Percentiles rank a stretch among this genome's conserved stretches.
phyloP scores from a whole-genome alignment of 2,888 invertebrate species.

The Biston stratarius region DNA sequence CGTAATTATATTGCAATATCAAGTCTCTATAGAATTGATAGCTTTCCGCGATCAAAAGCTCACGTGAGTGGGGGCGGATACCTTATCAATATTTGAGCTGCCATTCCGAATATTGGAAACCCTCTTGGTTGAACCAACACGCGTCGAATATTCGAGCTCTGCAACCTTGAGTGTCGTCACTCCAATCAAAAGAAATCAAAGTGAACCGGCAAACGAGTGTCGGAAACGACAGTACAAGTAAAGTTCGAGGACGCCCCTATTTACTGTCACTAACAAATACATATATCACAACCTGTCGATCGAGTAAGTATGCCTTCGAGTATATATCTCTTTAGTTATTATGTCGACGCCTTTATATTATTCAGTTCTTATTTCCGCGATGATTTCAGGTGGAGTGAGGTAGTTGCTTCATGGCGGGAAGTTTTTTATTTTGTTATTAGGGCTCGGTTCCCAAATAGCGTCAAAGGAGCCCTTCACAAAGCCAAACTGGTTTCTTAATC shows the following conservation, averaged over 20 bases:
- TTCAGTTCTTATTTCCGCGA: conserved; percentile 43
- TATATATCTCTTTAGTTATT: neutral
- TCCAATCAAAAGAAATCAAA: conserved; percentile 54
- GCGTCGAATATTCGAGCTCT: conserved; percentile 9
- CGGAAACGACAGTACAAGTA: conserved; percentile 40
- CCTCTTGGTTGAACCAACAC: conserved; percentile 23
- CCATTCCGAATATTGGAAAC: conserved; percentile 29
- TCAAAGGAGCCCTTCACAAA: no score
- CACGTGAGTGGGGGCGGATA: conserved; percentile 21
- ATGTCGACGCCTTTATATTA: conserved; percentile 49
- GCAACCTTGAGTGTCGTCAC: conserved; percentile 37
- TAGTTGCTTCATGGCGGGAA: neutral
- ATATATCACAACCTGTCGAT: conserved; percentile 60
- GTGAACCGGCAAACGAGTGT: conserved; percentile 41
- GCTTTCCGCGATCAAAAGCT: conserved; percentile 19
- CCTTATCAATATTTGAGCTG: conserved; percentile 32
- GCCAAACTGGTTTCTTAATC: neutral
- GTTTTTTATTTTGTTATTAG: neutral
- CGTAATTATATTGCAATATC: neutral
- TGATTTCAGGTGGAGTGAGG: conserved; percentile 8
- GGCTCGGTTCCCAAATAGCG: no score
- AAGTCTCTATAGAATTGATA: conserved; percentile 7
- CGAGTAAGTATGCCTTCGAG: conserved; percentile 37
- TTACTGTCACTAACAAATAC: conserved; percentile 52
- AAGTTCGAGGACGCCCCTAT: conserved; percentile 55